Base-by-base conservation (phyloP, 2,797 vertebrate genomes). In the Hafferia zeledoni region DNA sequence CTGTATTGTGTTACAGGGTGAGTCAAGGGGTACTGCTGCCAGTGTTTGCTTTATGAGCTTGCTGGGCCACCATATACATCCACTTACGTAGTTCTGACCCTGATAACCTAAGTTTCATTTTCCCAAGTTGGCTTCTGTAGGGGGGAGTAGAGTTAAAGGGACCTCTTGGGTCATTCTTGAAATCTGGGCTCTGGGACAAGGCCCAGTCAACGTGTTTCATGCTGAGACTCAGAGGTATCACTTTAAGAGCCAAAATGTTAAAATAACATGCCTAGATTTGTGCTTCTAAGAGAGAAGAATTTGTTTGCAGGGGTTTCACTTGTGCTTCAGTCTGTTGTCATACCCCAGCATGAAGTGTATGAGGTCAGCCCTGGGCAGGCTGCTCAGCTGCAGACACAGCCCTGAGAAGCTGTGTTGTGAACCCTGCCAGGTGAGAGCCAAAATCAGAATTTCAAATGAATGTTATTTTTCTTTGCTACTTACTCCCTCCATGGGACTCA, bases 31-130 rank as follows among this genome's bases (percentile, higher is more conserved):
- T 9, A 82, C 31, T 10, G 8, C 74, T 93, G 71, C 71, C 68
- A 46, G 18, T n/a, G 70, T 88, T 89, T 90, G 80, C 68, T 94
- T 80, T 71, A 89, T 60, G 75, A 89, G 41, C 33, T 84, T 71
- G n/a, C 75, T 95, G 64, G 83, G 17, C 56, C 75, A 69, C 75
- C 68, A 37, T 47, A 25, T 75, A 13, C 49, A 83, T 50, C 56
- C 82, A 96, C 56, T 57, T 52, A 72, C 0, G 0, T 31, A 39
- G 25, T 82, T 90, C 75, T 87, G 50, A 76, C 43, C 46, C 69
- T 53, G 46, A 80, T 14, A 83, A 85, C 2, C 2, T 13, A 25
- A 59, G 15, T 50, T 12, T 83, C 20, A 17, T 82, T 94, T 90
- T 79, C 63, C 78, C 57, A 82, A 53, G 27, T 1, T 82, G 67